Base-by-base conservation (phyloP, 2,113 vertebrate species). In the Lethenteron camtschaticum region DNA sequence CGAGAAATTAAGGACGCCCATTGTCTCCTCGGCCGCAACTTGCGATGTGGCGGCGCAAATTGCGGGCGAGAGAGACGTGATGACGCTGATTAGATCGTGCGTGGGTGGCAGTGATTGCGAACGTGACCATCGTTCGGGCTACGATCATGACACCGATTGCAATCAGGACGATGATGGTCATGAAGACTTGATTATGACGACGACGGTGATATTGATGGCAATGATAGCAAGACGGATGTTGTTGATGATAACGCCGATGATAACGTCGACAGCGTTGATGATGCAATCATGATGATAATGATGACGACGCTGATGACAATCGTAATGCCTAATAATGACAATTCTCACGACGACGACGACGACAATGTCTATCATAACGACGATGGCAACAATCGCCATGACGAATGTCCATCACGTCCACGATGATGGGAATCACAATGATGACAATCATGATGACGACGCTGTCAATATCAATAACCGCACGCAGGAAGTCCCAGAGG, bases 391-490 rank as follows among this genome's bases (percentile, higher is more conserved):
- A 18, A 63, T 63, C 13, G 5, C 59, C 3, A 63, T 63, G 59
- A 63, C 3, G 59, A 63, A 63, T 41, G 41, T 41, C 41, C 41
- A 41, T 41, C 59, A 63, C 3, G 63, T 16, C 24, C n/a, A n/a
- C 63, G 63, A 66, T 63, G 59, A 63, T 66, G 63, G 24, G 24
- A n/a, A 66, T 66, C 13, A 63, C 16, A 18, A 13, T 18, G 59
- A 63, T 63, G 59, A 63, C 16, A 18, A 63, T 14, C 59, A 63
- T 63, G 59, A 63, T 63, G 59, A 63, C 59, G n/a, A 16, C 63
- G 24, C 24, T n/a, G 10, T 9, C 24, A 24, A 66, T 66, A 13
- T 63, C 63, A 24, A 41, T 41, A 41, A 41, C 41, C 41, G 41
- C 41, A 41, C 41, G 41, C 41, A 41, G 41, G 41, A 41, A 5